Evolutionary conservation across 2,113 vertebrate species (phyloP), one percentile per base, ranked within the genome.

Genomic region (Rhagologus leucostigma): DNA sequence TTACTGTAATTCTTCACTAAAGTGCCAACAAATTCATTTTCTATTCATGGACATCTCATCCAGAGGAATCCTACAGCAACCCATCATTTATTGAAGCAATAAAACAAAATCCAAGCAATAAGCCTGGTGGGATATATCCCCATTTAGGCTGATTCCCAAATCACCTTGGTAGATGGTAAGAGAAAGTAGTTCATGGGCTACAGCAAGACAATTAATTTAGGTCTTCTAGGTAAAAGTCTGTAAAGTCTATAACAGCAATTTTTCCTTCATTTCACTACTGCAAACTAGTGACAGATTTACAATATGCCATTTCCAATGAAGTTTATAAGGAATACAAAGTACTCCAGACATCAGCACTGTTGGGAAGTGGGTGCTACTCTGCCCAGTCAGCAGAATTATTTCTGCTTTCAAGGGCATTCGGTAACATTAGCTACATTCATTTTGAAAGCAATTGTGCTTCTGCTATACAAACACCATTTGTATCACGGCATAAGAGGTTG

Each of bases 161-260:
- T 84, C 53, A 89, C 56, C 73, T 69, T 64, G 55, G 85, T 39
- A 63, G 76, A 90, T 24, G 8, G 37, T 68, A 87, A 92, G 88
- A 91, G 24, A 93, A 74, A 79, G 49, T 69, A 84, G 68, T 87
- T 95, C 64, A 82, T 44, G 62, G 29, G 14, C 56, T 86, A 74
- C 11, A 92, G 75, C 53, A 96, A 90, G 42, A 20, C 46, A 91
- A 91, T 93, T 94, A 11, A 56, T 86, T 95, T 77, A 73, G 33
- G 32, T 84, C 49, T 94, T 59, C 47, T 30, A 60, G 46, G 56
- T 84, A 63, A 15, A 78, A 88, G 33, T 56, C 50, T 37, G 32
- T 29, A 37, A 39, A 69, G 22, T 29, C 41, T 59, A 13, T 21
- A 71, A 26, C 7, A 70, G 64, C 42, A 41, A 18, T 49, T 85